Evolutionary conservation across 1,140 invertebrate species (phyloP), one percentile per base, ranked within the genome.

Genomic region (Nautilus pompilius): DNA sequence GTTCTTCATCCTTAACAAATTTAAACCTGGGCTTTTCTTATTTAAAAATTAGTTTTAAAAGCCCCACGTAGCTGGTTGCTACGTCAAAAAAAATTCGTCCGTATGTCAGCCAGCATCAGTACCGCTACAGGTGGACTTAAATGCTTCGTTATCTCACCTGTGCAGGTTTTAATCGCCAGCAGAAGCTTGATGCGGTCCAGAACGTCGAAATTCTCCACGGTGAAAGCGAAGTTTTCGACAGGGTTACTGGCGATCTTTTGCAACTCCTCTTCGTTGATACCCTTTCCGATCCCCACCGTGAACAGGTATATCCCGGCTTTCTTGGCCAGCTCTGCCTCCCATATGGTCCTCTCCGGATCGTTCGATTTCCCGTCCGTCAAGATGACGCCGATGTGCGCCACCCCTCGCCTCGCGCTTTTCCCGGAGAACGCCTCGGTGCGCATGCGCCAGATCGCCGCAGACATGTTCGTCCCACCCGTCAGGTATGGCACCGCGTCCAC

Each of bases 361-460:
- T 65, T 65, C 4, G 77, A 77, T 33, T 65, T 60, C 2, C 75
- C 75, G 54, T 79, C 77, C 5, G 75, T 79, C n/a, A 79, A 69
- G 6, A 79, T 59, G 8, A 79, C 67, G 5, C 69, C 69, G 13
- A 79, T 67, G 29, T 75, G 70, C 13, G 62, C 55, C 17, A 69
- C 69, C 10, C 66, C 49, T 10, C 24, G 59, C 24, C 76, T 46
- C 1, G 63, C 60, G 15, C 36, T n/a, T n/a, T 32, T 36, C 6
- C 60, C 34, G 10, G 62, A 55, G 58, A 70, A 66, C 17, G 29
- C 60, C 20, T 34, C 17, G 13, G 62, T 57, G 2, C 62, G 34
- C 10, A 63, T 58, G 30, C 62, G 34, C 17, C 56, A 30, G 15
- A 71, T 46, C 8, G 69, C 69, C 13, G 60, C 60, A n/a, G 63